Base-by-base conservation (phyloP, 2,113 vertebrate species). In the Empidonax alnorum region DNA sequence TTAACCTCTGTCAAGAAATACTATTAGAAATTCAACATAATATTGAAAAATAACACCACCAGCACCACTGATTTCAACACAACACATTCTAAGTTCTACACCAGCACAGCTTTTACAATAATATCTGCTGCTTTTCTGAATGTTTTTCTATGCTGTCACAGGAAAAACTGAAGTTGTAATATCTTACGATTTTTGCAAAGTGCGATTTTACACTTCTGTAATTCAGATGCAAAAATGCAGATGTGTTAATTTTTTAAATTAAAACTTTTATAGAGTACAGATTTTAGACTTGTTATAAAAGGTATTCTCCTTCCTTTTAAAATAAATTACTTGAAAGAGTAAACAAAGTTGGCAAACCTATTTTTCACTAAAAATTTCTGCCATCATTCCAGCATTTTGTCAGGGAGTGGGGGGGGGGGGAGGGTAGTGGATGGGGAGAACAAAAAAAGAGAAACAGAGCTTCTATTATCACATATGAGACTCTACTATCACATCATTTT, bases 1-100 rank as follows among this genome's bases (percentile, higher is more conserved):
- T 93, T 97, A 96, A 91, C 56, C 25, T 18, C 41, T 82, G 50
- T 87, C 87, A 94, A 81, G 90, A 93, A 83, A 49, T 1, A 56
- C 31, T 50, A 35, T 22, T 56, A 87, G 44, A 89, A 93, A 94
- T 52, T 59, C 61, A 91, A 46, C 66, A 71, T 25, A 53, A 17
- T 14, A 18, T 12, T 42, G 53, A 71, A 68, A 93, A 90, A 59
- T 28, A 93, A 73, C 53, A 86, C 27, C 52, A 62, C 55, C 35
- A 72, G 27, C 31, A 67, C 49, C 79, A 87, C 25, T 30, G 50
- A 76, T 69, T 90, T 81, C 58, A 61, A 23, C 39, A 82, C 0
- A 10, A 79, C 31, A 53, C 5, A 0, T 75, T 69, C 27, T 28
- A 83, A 73, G 8, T 84, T 68, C 41, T 22, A 56, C 28, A 75